phyloP scores from a whole-genome alignment of 2,888 invertebrate species.

The Tryphoninae sp. region DNA sequence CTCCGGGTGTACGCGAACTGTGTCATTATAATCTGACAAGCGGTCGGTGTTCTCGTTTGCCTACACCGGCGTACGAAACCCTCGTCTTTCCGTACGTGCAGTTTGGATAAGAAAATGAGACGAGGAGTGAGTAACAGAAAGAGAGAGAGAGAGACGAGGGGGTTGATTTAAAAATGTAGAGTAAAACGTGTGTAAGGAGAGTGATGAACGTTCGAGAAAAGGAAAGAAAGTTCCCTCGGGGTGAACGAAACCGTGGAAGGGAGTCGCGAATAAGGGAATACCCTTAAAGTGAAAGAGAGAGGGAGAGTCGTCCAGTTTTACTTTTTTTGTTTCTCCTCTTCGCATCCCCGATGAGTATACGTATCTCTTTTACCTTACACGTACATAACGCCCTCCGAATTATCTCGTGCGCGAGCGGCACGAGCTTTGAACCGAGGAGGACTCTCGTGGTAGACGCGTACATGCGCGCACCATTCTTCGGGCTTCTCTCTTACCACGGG shows the following conservation, averaged over 20 bases:
- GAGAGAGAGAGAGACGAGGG: constrained; percentile 2
- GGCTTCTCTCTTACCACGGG: not conserved
- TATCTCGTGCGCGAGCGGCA: constrained; percentile 55
- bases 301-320: constrained; percentile 17
- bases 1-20: constrained; percentile 23
- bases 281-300: not conserved
- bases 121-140: constrained; percentile 1
- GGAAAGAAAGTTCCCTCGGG: constrained; percentile 31
- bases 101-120: constrained; percentile 4
- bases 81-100: not conserved
- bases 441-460: constrained; percentile 8
- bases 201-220: constrained; percentile 24
- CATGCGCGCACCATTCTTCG: not conserved
- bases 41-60: constrained; percentile 24
- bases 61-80: constrained; percentile 12
- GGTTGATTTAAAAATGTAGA: constrained; percentile 9
- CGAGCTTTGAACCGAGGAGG: constrained; percentile 50
- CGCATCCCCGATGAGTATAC: not conserved
- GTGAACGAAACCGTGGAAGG: constrained; percentile 35
- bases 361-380: not conserved
- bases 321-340: not conserved
- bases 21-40: constrained; percentile 56
- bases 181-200: constrained; percentile 26
- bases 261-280: constrained; percentile 19
- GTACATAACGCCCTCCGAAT: constrained; percentile 49